These are phyloP conservation scores for Novumbra hubbsi DNA, from an alignment of 2,797 vertebrate genomes.

Conservation along the genomic window DNA sequence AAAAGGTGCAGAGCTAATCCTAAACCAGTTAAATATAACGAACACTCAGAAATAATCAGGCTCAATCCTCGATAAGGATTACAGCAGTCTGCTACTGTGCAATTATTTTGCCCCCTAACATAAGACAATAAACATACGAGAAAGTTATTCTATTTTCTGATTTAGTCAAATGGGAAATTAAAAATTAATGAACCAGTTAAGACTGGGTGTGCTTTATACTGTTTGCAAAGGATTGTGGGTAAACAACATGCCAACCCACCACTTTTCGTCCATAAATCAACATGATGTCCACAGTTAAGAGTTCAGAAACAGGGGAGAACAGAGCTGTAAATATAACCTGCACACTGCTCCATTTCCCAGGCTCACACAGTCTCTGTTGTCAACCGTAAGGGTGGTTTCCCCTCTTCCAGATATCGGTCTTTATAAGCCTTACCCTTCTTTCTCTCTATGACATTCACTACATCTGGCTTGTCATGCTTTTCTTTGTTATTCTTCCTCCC, in stretches of 20 bases:
- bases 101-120: slow-evolving; percentile 36
- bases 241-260: slow-evolving; percentile 47
- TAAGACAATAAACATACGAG: slow-evolving; percentile 60
- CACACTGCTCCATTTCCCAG: background rate
- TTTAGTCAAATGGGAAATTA: slow-evolving; percentile 80
- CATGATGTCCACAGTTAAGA: slow-evolving; percentile 28
- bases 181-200: slow-evolving; percentile 77
- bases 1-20: background rate
- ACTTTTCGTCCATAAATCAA: slow-evolving; percentile 1
- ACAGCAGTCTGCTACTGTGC: slow-evolving; percentile 31
- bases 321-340: background rate
- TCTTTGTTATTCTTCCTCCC: slow-evolving; percentile 44
- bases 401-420: background rate
- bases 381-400: background rate
- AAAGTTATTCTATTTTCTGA: slow-evolving; percentile 70
- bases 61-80: slow-evolving; percentile 41
- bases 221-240: slow-evolving; percentile 55
- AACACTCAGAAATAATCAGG: slow-evolving; percentile 17
- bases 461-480: slow-evolving; percentile 50
- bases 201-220: slow-evolving; percentile 50
- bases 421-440: slow-evolving; percentile 10
- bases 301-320: slow-evolving; percentile 21
- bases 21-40: slow-evolving; percentile 5
- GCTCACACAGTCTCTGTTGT: background rate
- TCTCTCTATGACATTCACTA: slow-evolving; percentile 38